Evolutionary conservation across 2,113 vertebrate species (phyloP).

Genomic region (Jaculus jaculus): DNA sequence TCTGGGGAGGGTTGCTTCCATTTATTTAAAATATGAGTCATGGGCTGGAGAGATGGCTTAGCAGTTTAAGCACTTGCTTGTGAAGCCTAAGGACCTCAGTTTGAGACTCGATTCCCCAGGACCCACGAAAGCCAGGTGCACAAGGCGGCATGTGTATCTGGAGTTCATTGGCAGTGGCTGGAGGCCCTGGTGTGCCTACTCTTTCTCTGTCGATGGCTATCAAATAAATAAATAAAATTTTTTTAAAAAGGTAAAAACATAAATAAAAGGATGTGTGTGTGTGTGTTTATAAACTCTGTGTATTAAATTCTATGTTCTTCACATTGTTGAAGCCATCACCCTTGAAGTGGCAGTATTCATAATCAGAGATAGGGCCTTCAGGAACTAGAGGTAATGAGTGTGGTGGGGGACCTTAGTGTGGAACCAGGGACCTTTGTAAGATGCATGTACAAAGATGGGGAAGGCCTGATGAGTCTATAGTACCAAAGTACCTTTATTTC

Average conservation of each 20-base stretch:
- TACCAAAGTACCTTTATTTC: not conserved
- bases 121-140: too few species aligned
- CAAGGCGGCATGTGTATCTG: too few species aligned
- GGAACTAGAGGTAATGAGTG: not conserved
- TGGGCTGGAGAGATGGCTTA: too few species aligned
- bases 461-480: not conserved
- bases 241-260: too few species aligned
- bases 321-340: not conserved
- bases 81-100: too few species aligned
- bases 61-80: too few species aligned
- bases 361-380: not conserved
- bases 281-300: not conserved
- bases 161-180: too few species aligned
- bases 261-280: not conserved
- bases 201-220: too few species aligned
- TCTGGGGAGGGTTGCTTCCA: not conserved
- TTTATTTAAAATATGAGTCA: too few species aligned
- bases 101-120: too few species aligned
- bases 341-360: not conserved
- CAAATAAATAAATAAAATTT: too few species aligned
- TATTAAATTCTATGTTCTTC: not conserved
- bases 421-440: not conserved
- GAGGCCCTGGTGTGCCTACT: too few species aligned
- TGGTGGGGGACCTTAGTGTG: not conserved
- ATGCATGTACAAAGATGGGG: not conserved